Evolutionary conservation across 2,113 vertebrate genomes (phyloP).

Genomic region (Pandion haliaetus): DNA sequence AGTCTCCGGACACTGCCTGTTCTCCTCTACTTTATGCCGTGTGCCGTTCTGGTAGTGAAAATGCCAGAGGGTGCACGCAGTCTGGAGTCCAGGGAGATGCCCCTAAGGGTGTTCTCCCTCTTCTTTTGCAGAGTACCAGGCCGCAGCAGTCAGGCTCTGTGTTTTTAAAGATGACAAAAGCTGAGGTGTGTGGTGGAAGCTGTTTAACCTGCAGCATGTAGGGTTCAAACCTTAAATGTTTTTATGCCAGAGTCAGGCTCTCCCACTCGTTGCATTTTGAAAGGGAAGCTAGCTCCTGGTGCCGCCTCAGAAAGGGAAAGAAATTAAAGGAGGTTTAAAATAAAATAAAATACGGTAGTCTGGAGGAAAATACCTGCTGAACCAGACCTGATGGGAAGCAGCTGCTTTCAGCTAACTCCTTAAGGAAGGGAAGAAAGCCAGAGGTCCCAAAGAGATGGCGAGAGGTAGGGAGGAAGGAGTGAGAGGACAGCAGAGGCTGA

Average conservation of each 20-base stretch:
- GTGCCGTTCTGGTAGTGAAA: background rate
- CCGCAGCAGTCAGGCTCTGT: background rate
- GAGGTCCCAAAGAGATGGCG: background rate
- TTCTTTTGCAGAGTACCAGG: background rate
- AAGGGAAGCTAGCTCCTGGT: background rate
- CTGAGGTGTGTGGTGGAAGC: background rate
- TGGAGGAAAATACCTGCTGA: background rate
- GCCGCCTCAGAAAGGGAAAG: background rate
- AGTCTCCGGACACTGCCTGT: background rate
- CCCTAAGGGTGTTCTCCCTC: background rate
- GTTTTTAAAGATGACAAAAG: background rate
- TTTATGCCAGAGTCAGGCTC: background rate
- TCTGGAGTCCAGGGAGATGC: background rate
- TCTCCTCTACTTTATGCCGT: background rate
- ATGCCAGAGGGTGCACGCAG: background rate
- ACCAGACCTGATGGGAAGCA: slow-evolving; percentile 9
- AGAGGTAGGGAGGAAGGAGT: background rate
- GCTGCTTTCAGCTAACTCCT: background rate
- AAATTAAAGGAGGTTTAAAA: background rate
- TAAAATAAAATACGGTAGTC: background rate
- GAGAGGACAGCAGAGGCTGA: background rate
- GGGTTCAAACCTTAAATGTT: background rate
- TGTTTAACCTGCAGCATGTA: background rate
- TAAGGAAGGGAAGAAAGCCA: background rate
- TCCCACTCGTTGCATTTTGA: background rate